phyloP scores from a whole-genome alignment of 2,113 vertebrate genomes.

The Sinosuthora webbiana region DNA sequence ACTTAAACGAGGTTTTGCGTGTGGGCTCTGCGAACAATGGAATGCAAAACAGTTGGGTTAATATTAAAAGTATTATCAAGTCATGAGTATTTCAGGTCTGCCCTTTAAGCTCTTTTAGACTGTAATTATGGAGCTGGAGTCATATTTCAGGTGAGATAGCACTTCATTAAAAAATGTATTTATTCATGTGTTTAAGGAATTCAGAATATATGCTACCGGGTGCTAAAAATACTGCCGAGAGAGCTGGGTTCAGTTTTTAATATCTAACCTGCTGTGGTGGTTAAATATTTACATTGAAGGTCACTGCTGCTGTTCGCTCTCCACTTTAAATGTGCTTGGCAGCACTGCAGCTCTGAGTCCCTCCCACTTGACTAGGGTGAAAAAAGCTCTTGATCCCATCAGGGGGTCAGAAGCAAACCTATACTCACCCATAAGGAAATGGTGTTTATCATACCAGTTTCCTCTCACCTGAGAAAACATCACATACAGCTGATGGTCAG shows the following conservation, averaged over 20 bases:
- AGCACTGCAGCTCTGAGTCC: background rate
- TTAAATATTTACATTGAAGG: constrained; percentile 40
- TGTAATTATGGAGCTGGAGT: background rate
- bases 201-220: background rate
- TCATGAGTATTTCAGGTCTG: background rate
- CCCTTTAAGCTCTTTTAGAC: background rate
- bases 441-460: background rate
- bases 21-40: background rate
- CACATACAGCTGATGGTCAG: background rate
- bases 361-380: background rate
- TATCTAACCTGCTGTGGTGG: background rate
- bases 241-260: background rate
- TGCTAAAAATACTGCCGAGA: background rate
- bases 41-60: background rate
- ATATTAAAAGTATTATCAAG: background rate
- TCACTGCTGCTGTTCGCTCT: background rate
- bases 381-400: background rate
- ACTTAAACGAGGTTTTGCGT: background rate
- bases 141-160: background rate
- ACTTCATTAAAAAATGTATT: background rate
- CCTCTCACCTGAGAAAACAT: accelerated
- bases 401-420: background rate
- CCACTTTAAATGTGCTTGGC: background rate
- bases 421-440: background rate
- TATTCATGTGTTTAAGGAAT: constrained; percentile 28